A percentile compares a stretch with the other conserved stretches of the same genome.
These are phyloP conservation scores for Mus spicilegus DNA, from an alignment of 2,113 vertebrate species.

Conservation along the genomic window DNA sequence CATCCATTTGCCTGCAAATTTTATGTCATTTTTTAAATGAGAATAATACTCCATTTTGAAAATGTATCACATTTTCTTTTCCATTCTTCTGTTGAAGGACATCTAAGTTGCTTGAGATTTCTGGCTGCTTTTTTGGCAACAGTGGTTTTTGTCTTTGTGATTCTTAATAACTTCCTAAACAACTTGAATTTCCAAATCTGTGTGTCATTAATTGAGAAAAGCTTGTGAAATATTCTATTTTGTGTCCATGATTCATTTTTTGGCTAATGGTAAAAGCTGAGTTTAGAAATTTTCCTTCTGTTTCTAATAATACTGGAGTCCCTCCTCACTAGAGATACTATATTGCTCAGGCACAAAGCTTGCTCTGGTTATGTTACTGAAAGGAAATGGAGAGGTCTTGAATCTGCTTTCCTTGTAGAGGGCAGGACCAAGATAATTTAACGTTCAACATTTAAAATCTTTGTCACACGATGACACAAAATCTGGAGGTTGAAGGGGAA, in stretches of 20 bases:
- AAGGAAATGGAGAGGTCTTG: slow-evolving; percentile 35
- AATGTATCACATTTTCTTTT: background rate
- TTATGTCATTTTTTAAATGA: background rate
- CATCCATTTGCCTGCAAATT: background rate
- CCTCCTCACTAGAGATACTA: background rate
- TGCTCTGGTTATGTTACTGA: background rate
- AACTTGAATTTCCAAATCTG: background rate
- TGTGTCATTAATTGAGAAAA: slow-evolving; percentile 1
- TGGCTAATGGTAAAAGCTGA: slow-evolving; percentile 7
- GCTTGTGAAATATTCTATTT: slow-evolving; percentile 16
- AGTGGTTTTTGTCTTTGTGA: background rate
- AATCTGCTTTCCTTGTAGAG: background rate
- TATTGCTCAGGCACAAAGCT: background rate
- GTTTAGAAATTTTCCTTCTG: background rate
- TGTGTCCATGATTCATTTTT: background rate
- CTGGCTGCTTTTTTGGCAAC: background rate
- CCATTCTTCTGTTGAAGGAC: background rate
- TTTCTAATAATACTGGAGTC: background rate
- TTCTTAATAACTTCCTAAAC: background rate
- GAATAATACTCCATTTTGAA: too few relatives aligned
- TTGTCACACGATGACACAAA: background rate
- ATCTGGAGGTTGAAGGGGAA: background rate
- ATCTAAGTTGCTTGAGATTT: background rate
- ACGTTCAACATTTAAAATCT: slow-evolving; percentile 15
- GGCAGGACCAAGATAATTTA: slow-evolving; percentile 31